Evolutionary conservation across 2,888 invertebrate genomes (phyloP), one percentile per base, ranked within the genome.

Genomic region (Heliconius aoede): DNA sequence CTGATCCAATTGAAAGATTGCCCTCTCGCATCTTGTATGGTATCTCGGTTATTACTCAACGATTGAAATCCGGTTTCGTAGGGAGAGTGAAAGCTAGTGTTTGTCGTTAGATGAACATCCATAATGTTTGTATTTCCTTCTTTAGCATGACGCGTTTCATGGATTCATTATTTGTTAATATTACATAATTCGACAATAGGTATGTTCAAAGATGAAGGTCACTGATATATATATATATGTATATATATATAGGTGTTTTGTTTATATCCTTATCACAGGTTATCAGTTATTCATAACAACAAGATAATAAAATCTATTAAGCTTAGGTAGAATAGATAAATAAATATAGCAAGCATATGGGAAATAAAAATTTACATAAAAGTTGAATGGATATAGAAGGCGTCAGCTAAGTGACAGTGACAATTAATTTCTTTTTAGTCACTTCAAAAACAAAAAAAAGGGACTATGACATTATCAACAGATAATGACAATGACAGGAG

Each of bases 171-270:
- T n/a, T n/a, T n/a, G n/a, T n/a, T n/a, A n/a, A n/a, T 46, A 46
- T 46, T 46, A 46, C 46, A 21, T 58, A 24, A 58, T 58, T n/a
- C 24, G 11, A 58, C 3, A 21, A 62, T 62, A 62, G 21, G 60
- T 24, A 15, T 26, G 24, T 51, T 7, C 36, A 75, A 84, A 71
- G 62, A 51, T 62, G 21, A 75, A 75, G 69, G 75, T 32, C 46
- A 21, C 3, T 36, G 36, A 36, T 36, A 36, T 36, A 36, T 77
- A 78, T 46, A 40, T 61, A 11, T 68, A 58, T 4, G 28, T 30
- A 36, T 36, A 36, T 77, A 78, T 46, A 40, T 61, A 11, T 68
- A 58, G 8, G 28, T 30, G 40, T 64, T 46, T 62, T 65, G 36
- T 65, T 40, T 62, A 68, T 36, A 36, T 11, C 40, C 71, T 71